Evolutionary conservation across 1,140 invertebrate species (phyloP).

Genomic region (Philopotamus ludificatus): DNA sequence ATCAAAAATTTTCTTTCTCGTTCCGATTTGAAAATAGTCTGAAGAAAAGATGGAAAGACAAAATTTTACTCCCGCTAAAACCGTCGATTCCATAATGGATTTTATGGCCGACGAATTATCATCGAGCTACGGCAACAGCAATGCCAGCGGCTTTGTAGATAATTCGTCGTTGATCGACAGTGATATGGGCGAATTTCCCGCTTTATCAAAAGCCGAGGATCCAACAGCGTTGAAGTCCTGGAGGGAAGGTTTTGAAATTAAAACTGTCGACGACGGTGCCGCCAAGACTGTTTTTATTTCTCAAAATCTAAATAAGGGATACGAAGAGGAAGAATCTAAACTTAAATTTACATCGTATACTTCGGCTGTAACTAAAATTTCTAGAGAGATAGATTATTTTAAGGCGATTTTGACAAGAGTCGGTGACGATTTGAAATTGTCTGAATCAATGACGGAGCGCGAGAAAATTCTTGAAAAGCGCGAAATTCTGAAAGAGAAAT

Average conservation of each 20-base stretch:
- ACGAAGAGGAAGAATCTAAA: constrained; percentile 27
- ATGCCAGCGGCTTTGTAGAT: background rate
- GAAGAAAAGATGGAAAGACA: constrained; percentile 8
- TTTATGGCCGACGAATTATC: constrained; percentile 8
- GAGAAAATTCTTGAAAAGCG: constrained; percentile 19
- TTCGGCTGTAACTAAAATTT: constrained; percentile 12
- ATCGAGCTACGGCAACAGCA: background rate
- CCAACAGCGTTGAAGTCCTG: constrained; percentile 4
- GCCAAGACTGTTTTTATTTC: constrained; percentile 35
- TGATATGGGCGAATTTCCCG: background rate
- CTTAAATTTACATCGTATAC: constrained; percentile 16
- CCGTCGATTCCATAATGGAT: constrained; percentile 15
- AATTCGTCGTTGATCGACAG: background rate
- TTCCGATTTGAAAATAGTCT: background rate
- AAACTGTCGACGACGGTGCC: constrained; percentile 5
- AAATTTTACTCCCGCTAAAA: background rate
- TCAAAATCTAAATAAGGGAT: constrained; percentile 30
- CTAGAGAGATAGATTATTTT: constrained; percentile 33
- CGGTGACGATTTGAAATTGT: constrained; percentile 22
- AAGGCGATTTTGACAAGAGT: constrained; percentile 20
- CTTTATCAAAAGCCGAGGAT: background rate
- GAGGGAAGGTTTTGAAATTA: constrained; percentile 26
- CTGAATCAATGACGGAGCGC: constrained; percentile 21
- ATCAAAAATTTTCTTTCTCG: too few species aligned
- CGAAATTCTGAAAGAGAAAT: constrained; percentile 15